Percentiles rank a stretch among this genome's conserved stretches.
These are phyloP conservation scores for Oreohelix idahoensis DNA, from an alignment of 1,140 invertebrate species.

Conservation along the genomic window DNA sequence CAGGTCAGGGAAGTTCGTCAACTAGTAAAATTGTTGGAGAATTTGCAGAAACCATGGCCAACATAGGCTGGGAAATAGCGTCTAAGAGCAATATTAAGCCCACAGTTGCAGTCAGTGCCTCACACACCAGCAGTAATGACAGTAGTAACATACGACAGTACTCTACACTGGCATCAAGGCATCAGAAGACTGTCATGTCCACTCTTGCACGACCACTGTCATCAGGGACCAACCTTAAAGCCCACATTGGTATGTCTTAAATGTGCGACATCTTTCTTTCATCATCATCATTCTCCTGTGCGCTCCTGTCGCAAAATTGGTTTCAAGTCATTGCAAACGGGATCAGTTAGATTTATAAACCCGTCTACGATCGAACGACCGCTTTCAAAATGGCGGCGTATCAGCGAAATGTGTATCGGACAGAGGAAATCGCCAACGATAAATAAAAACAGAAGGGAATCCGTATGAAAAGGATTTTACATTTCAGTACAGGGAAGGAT, in stretches of 20 bases:
- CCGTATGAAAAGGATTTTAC: no score
- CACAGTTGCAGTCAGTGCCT: background rate
- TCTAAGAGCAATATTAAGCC: constrained; percentile 54
- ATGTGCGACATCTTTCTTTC: no score
- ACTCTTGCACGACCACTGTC: constrained; percentile 29
- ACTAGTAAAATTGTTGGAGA: constrained; percentile 60
- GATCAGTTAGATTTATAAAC: no score
- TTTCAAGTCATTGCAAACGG: no score
- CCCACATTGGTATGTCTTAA: constrained; percentile 31
- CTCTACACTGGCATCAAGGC: constrained; percentile 42
- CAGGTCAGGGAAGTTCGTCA: constrained; percentile 70
- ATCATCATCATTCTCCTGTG: no score
- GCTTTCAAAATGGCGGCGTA: no score
- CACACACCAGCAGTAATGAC: constrained; percentile 12
- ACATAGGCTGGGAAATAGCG: constrained; percentile 66
- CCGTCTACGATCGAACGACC: no score
- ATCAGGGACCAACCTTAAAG: background rate
- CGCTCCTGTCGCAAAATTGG: no score
- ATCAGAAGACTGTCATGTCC: constrained; percentile 36
- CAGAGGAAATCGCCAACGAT: no score
- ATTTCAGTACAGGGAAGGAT: no score
- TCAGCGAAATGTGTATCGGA: no score
- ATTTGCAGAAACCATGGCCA: constrained; percentile 62
- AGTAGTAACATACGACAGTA: constrained; percentile 37
- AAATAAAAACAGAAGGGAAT: no score